Evolutionary conservation across 2,797 vertebrate genomes (phyloP), one percentile per base, ranked within the genome.

Genomic region (Gephyroberyx darwinii): DNA sequence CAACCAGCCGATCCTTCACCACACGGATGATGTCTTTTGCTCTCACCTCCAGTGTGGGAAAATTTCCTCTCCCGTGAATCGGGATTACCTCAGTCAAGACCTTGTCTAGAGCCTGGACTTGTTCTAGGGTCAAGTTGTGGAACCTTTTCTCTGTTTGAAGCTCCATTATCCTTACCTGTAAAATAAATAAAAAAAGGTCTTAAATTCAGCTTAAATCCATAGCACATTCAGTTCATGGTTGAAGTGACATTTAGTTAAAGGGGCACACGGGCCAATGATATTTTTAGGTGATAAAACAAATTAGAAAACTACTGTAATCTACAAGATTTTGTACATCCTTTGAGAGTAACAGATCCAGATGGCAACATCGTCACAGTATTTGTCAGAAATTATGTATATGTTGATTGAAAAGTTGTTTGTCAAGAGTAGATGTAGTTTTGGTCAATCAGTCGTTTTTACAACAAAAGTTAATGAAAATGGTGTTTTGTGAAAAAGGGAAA

Each of bases 41-140:
- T 86, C 96, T 97, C 74, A 99, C 95, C 85, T 98, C 96, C 89
- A 99, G 78, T 0, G 98, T 99, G 0, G 98, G 98, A 26, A 99
- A 99, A 87, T 99, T 96, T 10, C 98, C 98, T 84, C 95, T 93
- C 50, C 98, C 98, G 0, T 99, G 96, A 87, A 99, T 94, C 58
- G 97, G 97, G 81, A 97, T 95, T 22, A 94, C 92, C 88, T 98
- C 96, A 0, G 94, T 94, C 86, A 99, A 90, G 75, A 99, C 96
- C 81, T 95, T 94, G 88, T 99, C 94, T 77, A 99, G 92, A 84
- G 94, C 95, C 89, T 93, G 90, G 89, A 98, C 90, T 86, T 99
- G 98, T 74, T 98, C 95, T 72, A 94, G 93, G 61, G 93, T 96
- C 84, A 99, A 93, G 89, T 92, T 94, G 86, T 96, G 95, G 90